These are phyloP conservation scores for Erinaceus europaeus DNA, from an alignment of 2,113 vertebrate species.

Conservation along the genomic window DNA sequence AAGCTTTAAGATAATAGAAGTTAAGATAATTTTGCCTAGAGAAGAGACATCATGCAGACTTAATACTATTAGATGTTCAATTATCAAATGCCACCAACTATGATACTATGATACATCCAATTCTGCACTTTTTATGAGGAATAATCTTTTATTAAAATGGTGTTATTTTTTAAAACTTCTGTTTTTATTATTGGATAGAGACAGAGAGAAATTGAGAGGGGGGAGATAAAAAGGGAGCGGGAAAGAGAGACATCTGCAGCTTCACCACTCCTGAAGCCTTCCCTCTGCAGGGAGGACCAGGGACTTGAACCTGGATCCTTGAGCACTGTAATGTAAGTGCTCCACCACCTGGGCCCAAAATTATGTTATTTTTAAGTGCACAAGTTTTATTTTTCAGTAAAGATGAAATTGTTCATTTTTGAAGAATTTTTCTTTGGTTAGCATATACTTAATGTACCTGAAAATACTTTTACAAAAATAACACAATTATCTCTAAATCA, in stretches of 20 bases:
- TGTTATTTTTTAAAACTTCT: too few species aligned
- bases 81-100: neutral
- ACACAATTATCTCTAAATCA: neutral
- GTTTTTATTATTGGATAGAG: too few species aligned
- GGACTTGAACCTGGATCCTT: too few species aligned
- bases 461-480: neutral
- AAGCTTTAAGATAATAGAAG: neutral
- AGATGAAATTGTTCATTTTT: neutral
- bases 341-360: too few species aligned
- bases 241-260: too few species aligned
- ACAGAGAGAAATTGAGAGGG: too few species aligned
- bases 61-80: neutral
- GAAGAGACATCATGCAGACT: neutral
- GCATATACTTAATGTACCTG: too few species aligned
- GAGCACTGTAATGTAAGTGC: too few species aligned
- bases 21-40: neutral
- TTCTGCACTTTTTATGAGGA: neutral
- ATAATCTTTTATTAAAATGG: neutral
- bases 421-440: neutral
- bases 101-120: neutral
- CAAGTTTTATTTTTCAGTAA: neutral
- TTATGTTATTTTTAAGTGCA: neutral
- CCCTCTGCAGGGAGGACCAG: too few species aligned
- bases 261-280: too few species aligned
- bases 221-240: too few species aligned